phyloP scores from a whole-genome alignment of 2,113 vertebrate species.

The Tragelaphus buxtoni region DNA sequence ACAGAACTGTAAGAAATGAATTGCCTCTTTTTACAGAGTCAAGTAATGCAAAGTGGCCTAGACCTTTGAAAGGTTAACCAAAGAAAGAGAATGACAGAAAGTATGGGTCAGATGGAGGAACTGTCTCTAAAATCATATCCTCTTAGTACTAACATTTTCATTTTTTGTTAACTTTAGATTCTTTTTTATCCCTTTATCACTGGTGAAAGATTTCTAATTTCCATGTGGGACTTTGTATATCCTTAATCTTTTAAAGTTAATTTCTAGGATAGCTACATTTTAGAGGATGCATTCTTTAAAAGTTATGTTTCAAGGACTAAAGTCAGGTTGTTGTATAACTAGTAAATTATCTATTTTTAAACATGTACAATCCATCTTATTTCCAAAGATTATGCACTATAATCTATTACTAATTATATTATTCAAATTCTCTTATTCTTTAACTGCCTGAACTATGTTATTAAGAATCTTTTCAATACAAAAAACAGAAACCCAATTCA shows the following conservation, averaged over 20 bases:
- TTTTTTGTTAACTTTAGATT: neutral
- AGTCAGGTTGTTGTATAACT: neutral
- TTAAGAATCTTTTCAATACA: neutral
- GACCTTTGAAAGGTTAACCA: neutral
- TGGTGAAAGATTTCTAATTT: neutral
- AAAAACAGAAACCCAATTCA: neutral
- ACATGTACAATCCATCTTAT: neutral
- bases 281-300: neutral
- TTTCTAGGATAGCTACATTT: neutral
- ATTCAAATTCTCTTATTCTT: neutral
- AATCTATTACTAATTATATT: neutral
- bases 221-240: neutral
- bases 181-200: neutral
- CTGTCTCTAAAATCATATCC: neutral
- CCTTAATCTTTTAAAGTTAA: neutral
- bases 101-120: neutral
- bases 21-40: neutral
- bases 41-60: neutral
- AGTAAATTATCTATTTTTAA: neutral
- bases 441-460: neutral
- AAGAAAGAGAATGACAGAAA: neutral
- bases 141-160: neutral
- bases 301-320: neutral
- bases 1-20: neutral
- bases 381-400: neutral